Percentiles rank a stretch among this genome's conserved stretches.
phyloP scores from a whole-genome alignment of 92 coral and sea anemone genomes.

The Phenganax marumi region DNA sequence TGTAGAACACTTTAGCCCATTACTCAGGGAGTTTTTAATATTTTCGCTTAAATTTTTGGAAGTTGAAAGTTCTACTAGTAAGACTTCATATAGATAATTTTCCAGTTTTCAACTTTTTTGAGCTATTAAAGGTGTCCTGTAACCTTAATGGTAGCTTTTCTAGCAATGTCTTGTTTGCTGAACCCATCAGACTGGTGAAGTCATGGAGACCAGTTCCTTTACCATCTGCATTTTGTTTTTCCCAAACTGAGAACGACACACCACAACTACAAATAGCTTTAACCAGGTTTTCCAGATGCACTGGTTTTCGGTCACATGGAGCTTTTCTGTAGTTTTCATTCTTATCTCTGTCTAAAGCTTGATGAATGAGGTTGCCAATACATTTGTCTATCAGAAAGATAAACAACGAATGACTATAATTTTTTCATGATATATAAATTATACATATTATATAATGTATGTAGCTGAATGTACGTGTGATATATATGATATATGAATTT shows the following conservation, averaged over 20 bases:
- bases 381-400: background rate
- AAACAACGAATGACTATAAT: background rate
- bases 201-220: slow-evolving; percentile 2
- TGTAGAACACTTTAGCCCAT: background rate
- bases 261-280: slow-evolving; percentile 3
- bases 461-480: too few species aligned
- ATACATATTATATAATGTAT: too few species aligned
- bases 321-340: background rate
- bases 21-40: background rate
- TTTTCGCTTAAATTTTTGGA: background rate
- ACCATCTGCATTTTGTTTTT: background rate
- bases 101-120: background rate
- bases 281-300: background rate
- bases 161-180: background rate
- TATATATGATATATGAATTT: background rate
- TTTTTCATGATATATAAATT: too few species aligned
- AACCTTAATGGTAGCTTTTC: background rate
- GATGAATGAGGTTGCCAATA: background rate
- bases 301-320: background rate
- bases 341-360: slow-evolving; percentile 1
- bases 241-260: slow-evolving; percentile 7
- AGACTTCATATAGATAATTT: background rate
- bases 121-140: background rate
- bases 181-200: background rate
- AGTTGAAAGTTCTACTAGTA: background rate